Evolutionary conservation across 2,797 vertebrate genomes (phyloP).

Genomic region (Anabacerthia variegaticeps): DNA sequence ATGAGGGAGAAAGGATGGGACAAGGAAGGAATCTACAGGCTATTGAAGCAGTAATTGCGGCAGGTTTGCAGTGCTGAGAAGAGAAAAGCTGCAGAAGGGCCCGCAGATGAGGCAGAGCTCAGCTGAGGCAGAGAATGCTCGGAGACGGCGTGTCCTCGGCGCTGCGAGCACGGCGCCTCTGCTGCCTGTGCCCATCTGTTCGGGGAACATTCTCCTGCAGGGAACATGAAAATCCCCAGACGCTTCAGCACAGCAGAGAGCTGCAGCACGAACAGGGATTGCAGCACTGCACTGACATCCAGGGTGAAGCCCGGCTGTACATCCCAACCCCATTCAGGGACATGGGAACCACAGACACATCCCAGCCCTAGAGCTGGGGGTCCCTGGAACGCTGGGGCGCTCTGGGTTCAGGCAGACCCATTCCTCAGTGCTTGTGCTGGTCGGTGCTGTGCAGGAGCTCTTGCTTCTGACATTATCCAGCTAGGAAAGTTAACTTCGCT

Average conservation of each 20-base stretch:
- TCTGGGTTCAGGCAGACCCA: neutral
- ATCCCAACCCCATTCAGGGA: neutral
- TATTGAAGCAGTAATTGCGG: neutral
- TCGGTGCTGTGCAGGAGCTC: neutral
- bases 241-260: neutral
- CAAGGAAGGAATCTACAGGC: neutral
- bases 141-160: rapidly evolving
- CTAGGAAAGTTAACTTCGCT: neutral
- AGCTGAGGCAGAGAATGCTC: neutral
- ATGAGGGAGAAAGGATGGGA: no score
- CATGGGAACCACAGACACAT: neutral
- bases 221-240: neutral
- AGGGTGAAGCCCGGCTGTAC: neutral
- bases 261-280: neutral
- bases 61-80: neutral
- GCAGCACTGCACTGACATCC: neutral
- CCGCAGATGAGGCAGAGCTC: neutral
- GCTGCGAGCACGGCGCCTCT: rapidly evolving
- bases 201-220: neutral
- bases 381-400: no score
- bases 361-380: rapidly evolving
- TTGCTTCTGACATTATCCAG: rapidly evolving
- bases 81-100: neutral
- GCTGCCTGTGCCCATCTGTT: neutral
- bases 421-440: neutral